Percentiles rank a stretch among this genome's conserved stretches.
Conservation (phyloP, 1,140 invertebrate genomes). For the Danaus plexippus region DNA sequence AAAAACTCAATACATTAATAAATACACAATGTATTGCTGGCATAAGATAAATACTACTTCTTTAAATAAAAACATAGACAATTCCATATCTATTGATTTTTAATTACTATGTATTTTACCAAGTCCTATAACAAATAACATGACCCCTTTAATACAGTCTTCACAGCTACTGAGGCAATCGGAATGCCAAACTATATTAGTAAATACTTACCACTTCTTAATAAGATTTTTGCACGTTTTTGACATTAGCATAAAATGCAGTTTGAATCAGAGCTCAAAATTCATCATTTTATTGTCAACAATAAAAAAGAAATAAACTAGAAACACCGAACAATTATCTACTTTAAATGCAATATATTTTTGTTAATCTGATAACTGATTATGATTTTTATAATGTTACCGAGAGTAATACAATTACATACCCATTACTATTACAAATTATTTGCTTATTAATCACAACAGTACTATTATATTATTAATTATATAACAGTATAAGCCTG, state of each 20-base stretch:
- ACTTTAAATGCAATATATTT: conserved; percentile 59
- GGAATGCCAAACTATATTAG: conserved; percentile 18
- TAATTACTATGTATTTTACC: too few species aligned
- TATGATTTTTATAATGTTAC: conserved; percentile 43
- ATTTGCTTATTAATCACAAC: conserved; percentile 53
- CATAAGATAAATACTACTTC: background rate
- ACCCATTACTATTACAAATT: conserved; percentile 42
- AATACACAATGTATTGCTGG: background rate
- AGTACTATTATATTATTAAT: conserved; percentile 29
- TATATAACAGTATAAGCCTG: conserved; percentile 20
- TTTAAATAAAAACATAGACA: too few species aligned
- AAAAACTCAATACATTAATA: too few species aligned
- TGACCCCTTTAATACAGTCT: background rate
- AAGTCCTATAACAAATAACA: too few species aligned
- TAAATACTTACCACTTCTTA: conserved; percentile 20
- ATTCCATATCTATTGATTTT: too few species aligned
- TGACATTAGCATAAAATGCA: too few species aligned
- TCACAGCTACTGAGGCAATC: conserved; percentile 13
- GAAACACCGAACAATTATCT: conserved; percentile 33
- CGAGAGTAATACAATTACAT: conserved; percentile 44
- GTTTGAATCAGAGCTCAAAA: background rate
- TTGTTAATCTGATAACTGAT: conserved; percentile 37
- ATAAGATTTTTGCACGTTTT: conserved; percentile 5
- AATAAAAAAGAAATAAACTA: conserved; percentile 22
- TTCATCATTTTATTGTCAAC: conserved; percentile 35